These are phyloP conservation scores for Mamestra configurata DNA, from an alignment of 1,140 invertebrate species.

Conservation along the genomic window DNA sequence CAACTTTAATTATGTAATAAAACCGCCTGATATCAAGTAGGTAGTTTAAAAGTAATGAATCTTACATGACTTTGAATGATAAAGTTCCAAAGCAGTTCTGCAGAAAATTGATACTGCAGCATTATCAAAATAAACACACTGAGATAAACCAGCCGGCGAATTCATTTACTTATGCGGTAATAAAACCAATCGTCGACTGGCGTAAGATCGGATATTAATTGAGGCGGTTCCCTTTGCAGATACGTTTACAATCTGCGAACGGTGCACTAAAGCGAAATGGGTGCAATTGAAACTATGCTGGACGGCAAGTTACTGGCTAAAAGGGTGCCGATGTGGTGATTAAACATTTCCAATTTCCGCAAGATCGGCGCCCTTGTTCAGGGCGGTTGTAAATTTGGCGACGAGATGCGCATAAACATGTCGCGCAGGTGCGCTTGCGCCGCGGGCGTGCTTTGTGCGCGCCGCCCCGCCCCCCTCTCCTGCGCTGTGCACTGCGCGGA, in stretches of 20 bases:
- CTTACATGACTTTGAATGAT: constrained; percentile 28
- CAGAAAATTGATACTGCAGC: constrained; percentile 21
- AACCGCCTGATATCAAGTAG: constrained; percentile 15
- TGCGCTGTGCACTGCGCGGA: background rate
- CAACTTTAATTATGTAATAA: background rate
- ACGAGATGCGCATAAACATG: constrained; percentile 79
- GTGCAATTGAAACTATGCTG: constrained; percentile 66
- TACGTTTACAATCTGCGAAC: constrained; percentile 77
- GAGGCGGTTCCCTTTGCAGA: constrained; percentile 70
- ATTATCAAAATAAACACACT: constrained; percentile 49
- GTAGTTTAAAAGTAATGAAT: constrained; percentile 13
- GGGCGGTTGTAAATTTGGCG: constrained; percentile 79
- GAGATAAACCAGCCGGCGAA: constrained; percentile 41
- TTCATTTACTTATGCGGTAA: constrained; percentile 52
- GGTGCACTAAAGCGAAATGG: constrained; percentile 64
- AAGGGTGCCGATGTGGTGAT: constrained; percentile 77
- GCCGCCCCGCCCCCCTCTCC: constrained; percentile 41
- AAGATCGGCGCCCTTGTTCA: constrained; percentile 59
- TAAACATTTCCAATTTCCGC: constrained; percentile 81
- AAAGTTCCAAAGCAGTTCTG: constrained; percentile 8
- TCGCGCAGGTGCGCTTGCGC: constrained; percentile 74
- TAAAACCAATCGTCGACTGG: constrained; percentile 55
- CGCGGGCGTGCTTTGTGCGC: constrained; percentile 73
- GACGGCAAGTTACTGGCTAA: constrained; percentile 59
- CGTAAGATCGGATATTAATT: constrained; percentile 71